Conservation (phyloP, 2,113 vertebrate genomes). For the Oostethus manadensis region DNA sequence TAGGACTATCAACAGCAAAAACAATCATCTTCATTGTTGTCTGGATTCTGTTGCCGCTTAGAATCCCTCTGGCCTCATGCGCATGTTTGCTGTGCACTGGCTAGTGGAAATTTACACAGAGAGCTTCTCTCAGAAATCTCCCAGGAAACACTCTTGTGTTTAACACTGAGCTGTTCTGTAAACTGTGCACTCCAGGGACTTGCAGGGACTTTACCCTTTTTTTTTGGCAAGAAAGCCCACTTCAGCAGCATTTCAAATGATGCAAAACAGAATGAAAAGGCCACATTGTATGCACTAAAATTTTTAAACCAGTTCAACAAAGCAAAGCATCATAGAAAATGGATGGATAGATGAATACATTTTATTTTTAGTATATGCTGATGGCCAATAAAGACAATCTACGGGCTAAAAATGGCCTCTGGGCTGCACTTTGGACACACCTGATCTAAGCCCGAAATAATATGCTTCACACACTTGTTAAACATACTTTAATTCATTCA, state of each 20-base stretch:
- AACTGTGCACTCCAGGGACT: conserved; percentile 3
- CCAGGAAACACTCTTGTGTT: conserved; percentile 34
- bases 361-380: too few species aligned
- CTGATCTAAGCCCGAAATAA: too few species aligned
- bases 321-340: too few species aligned
- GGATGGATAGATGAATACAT: too few species aligned
- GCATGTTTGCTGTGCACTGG: background rate
- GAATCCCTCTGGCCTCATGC: conserved; percentile 10
- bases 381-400: too few species aligned
- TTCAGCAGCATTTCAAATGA: background rate
- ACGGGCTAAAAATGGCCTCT: too few species aligned
- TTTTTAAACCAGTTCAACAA: too few species aligned
- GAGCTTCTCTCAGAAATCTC: conserved; percentile 26
- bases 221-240: background rate
- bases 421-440: too few species aligned
- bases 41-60: conserved; percentile 6
- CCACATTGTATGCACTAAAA: too few species aligned
- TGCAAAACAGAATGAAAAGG: background rate
- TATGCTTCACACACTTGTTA: too few species aligned
- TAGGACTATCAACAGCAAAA: too few species aligned
- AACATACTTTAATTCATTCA: too few species aligned
- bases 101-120: conserved; percentile 48
- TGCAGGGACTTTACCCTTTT: conserved; percentile 3
- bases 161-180: conserved; percentile 16
- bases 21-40: background rate